Percentiles rank a stretch among this genome's conserved stretches.
Evolutionary conservation across 1,140 invertebrate genomes (phyloP).

Genomic region (Heliconius hewitsoni): DNA sequence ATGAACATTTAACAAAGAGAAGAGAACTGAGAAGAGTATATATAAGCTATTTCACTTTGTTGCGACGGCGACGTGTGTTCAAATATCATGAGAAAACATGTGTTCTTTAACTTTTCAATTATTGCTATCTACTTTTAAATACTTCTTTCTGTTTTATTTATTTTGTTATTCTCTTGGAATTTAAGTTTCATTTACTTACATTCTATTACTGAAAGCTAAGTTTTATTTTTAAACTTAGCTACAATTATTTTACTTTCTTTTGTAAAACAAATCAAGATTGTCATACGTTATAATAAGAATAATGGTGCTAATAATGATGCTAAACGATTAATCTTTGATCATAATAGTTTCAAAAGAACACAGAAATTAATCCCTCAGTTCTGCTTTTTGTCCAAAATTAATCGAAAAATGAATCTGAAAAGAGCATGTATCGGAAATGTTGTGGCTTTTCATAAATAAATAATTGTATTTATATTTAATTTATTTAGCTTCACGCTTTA

Average conservation of each 20-base stretch:
- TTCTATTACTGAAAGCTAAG: background rate
- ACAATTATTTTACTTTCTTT: too few species aligned
- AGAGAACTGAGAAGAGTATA: background rate
- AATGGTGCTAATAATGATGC: too few species aligned
- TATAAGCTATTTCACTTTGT: background rate
- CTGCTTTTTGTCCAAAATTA: too few species aligned
- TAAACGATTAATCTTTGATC: too few species aligned
- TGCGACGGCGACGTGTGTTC: background rate
- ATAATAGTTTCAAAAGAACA: too few species aligned
- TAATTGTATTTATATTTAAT: too few species aligned
- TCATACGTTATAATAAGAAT: too few species aligned
- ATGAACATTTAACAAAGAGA: background rate
- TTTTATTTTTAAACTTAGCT: too few species aligned
- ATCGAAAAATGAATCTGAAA: too few species aligned
- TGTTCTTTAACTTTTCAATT: slow-evolving; percentile 9
- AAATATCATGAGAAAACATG: background rate
- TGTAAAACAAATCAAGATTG: too few species aligned
- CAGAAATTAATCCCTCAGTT: too few species aligned
- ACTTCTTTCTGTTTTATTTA: background rate
- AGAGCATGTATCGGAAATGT: background rate
- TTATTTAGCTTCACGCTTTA: too few species aligned
- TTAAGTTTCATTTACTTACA: background rate
- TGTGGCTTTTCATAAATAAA: background rate
- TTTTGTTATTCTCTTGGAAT: background rate
- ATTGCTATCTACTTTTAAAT: background rate